phyloP scores from a whole-genome alignment of 1,140 invertebrate genomes.

The Triops longicaudatus region DNA sequence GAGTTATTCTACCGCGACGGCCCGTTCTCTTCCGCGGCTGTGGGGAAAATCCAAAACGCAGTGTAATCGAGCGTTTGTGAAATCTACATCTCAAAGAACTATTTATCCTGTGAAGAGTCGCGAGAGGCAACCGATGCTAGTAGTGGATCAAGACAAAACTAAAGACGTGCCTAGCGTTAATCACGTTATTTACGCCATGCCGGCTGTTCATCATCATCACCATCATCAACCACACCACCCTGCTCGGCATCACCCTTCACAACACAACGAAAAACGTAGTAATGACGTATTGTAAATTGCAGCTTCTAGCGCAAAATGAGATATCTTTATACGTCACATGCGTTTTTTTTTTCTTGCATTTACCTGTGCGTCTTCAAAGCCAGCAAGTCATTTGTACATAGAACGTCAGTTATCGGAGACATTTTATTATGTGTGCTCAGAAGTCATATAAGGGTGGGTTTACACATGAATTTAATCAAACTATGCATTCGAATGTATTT shows the following conservation, averaged over 20 bases:
- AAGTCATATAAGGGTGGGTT: not conserved
- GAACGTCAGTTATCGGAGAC: not conserved
- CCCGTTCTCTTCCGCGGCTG: not conserved
- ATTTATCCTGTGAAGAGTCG: not conserved
- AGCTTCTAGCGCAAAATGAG: not conserved
- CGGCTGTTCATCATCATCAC: slow-evolving; percentile 10
- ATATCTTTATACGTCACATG: not conserved
- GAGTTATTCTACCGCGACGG: not conserved
- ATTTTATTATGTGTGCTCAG: not conserved
- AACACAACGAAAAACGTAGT: not conserved
- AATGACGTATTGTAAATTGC: not conserved
- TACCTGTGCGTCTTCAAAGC: not conserved
- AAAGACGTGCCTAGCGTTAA: not conserved
- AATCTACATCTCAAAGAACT: not conserved
- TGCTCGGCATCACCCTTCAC: not conserved
- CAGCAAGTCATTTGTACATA: not conserved
- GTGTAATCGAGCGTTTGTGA: not conserved
- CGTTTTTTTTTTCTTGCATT: not conserved
- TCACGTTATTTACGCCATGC: not conserved
- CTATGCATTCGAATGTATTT: not conserved
- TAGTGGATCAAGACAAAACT: not conserved
- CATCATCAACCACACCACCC: not conserved
- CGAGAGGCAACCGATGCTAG: not conserved
- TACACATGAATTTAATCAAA: not conserved
- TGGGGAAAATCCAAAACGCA: slow-evolving; percentile 14